Percentiles rank a stretch among this genome's conserved stretches.
Evolutionary conservation across 2,113 vertebrate genomes (phyloP).

Genomic region (Agelaius phoeniceus): DNA sequence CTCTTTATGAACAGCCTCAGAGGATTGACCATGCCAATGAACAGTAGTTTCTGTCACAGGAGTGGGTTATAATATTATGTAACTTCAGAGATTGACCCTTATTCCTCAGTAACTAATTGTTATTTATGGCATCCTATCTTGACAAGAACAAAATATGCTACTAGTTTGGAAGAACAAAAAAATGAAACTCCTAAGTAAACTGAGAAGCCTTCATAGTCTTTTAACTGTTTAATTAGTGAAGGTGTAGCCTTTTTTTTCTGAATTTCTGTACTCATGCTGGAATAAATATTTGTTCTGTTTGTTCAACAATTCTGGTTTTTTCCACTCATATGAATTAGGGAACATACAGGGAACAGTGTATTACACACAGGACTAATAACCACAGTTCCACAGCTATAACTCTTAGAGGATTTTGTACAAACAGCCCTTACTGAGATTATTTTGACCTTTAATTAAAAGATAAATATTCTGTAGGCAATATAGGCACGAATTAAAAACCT

Average conservation of each 20-base stretch:
- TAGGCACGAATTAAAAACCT: background rate
- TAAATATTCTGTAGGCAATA: background rate
- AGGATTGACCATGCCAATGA: background rate
- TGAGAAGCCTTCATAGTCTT: background rate
- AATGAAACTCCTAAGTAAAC: background rate
- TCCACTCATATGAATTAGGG: background rate
- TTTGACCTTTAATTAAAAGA: background rate
- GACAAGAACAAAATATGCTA: background rate
- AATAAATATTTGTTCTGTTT: background rate
- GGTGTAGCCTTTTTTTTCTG: background rate
- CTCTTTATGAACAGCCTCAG: background rate
- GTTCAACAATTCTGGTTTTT: accelerated
- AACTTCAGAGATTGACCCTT: background rate
- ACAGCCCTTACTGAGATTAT: background rate
- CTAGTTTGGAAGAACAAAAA: background rate
- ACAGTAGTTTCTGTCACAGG: background rate
- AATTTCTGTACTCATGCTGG: background rate
- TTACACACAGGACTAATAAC: background rate
- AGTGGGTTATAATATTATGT: background rate
- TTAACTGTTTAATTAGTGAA: background rate
- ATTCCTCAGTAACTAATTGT: background rate
- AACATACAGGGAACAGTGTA: background rate
- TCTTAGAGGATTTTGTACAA: background rate
- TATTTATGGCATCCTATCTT: background rate
- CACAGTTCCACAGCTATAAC: background rate